Evolutionary conservation across 2,888 invertebrate genomes (phyloP), one percentile per base, ranked within the genome.

Genomic region (Cosmia pyralina): DNA sequence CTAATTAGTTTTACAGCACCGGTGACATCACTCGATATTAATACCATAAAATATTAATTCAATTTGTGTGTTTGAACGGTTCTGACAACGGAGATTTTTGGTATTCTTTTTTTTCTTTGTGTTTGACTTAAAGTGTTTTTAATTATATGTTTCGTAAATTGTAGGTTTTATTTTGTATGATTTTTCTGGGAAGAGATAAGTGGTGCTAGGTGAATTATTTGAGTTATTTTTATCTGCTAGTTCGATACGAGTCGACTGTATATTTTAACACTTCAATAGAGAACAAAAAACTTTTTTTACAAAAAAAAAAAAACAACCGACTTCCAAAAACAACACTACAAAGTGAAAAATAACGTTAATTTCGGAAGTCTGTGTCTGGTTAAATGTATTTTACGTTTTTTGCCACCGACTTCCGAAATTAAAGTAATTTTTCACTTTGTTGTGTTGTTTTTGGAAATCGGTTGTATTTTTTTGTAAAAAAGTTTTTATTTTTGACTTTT

Each of bases 1-100:
- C 92, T 92, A 93, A 93, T 93, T 92, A 92, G 89, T 88, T 93
- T 91, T 92, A 93, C 86, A 80, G 85, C 85, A 62, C 69, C 83
- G 84, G 90, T 92, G 91, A 90, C 91, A 91, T 89, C 91, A 76
- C 65, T 69, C 76, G 73, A 80, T 84, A 85, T 84, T 72, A 79
- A 75, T 69, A 83, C 85, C 46, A 88, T 91, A 91, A 89, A 90
- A 88, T 86, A 89, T 88, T 88, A 89, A 90, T 90, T 89, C 87
- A 88, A 88, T 89, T 89, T 88, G 87, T 83, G 85, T 90, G 90
- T 90, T 78, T 79, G 69, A 80, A 75, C 76, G 19, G 66, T 65
- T 44, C 22, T 41, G 50, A 76, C 68, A 75, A 72, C 76, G 78
- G 74, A 60, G 22, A 38, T 55, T 55, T 78, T 58, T 10, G 28